Evolutionary conservation across 2,113 vertebrate genomes (phyloP), one percentile per base, ranked within the genome.

Genomic region (Nothocercus nigrocapillus): DNA sequence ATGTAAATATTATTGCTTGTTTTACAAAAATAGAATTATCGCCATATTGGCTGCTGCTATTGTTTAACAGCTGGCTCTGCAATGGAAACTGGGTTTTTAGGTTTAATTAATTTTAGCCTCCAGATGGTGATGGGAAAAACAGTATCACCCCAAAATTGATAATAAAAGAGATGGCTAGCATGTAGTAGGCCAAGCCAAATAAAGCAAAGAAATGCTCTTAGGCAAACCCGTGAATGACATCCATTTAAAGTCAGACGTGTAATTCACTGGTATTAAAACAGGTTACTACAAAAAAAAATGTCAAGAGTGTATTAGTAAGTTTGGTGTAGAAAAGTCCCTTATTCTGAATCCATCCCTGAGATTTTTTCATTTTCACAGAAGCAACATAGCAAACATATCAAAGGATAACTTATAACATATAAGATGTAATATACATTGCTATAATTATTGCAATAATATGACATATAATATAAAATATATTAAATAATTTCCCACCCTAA

Each of bases 41-140:
- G 85, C 61, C 80, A 91, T 79, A 85, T 82, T 93, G 76, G 61
- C n/a, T 85, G 64, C 44, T 82, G 66, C 61, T 85, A 61, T 49
- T 64, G 24, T 38, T 93, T 70, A 91, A 89, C 88, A 95, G 85
- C 85, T 95, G 94, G n/a, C 49, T 89, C 22, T 82, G 56, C 54
- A 66, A 79, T 79, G 61, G 76, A 89, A 91, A 74, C 42, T 79
- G 51, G 16, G 59, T 30, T 78, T 89, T 85, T 78, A 82, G 49
- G 93, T 89, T 93, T 93, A 93, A 95, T 91, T 95, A 95, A 88
- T 75, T 88, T 90, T 66, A 93, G 22, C 56, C 34, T 82, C 88
- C 88, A 91, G 81, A 78, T 95, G 85, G 91, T 91, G 58, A 47
- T 54, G 49, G n/a, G 82, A 93, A 82, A 82, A 54, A 78, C n/a